These are phyloP conservation scores for Gymnocephalus cernua DNA, from an alignment of 2,113 vertebrate species.

Conservation along the genomic window DNA sequence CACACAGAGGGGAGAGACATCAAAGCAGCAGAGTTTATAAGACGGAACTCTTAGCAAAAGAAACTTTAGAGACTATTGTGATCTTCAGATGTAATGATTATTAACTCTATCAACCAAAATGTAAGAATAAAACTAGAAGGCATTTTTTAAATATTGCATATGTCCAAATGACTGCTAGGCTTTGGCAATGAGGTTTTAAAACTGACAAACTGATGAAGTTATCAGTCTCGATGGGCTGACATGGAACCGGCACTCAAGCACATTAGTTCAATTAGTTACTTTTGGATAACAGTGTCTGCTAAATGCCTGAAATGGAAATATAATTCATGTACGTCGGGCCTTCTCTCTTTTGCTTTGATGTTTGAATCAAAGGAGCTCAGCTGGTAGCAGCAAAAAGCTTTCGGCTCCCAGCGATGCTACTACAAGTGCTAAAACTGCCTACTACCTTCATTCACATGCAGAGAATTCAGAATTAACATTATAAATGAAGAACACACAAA, in stretches of 20 bases:
- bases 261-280: slow-evolving; percentile 44
- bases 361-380: slow-evolving; percentile 74
- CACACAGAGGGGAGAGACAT: slow-evolving; percentile 43
- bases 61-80: slow-evolving; percentile 19
- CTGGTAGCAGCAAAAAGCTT: slow-evolving; percentile 62
- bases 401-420: slow-evolving; percentile 53
- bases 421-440: slow-evolving; percentile 14
- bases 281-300: slow-evolving; percentile 46
- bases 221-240: background rate
- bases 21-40: slow-evolving; percentile 45
- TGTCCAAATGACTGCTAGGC: background rate
- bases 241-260: slow-evolving; percentile 19
- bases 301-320: slow-evolving; percentile 66
- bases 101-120: background rate
- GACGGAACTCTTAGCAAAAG: slow-evolving; percentile 24
- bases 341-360: slow-evolving; percentile 66
- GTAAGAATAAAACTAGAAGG: background rate
- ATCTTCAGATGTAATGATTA: background rate
- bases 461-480: background rate
- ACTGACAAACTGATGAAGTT: background rate
- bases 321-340: slow-evolving; percentile 42
- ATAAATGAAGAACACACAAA: slow-evolving; percentile 18
- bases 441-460: slow-evolving; percentile 19
- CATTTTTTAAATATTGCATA: background rate
- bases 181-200: background rate